A percentile compares a stretch with the other conserved stretches of the same genome.
These are phyloP conservation scores for Brachionichthys hirsutus DNA, from an alignment of 2,113 vertebrate species.

Conservation along the genomic window DNA sequence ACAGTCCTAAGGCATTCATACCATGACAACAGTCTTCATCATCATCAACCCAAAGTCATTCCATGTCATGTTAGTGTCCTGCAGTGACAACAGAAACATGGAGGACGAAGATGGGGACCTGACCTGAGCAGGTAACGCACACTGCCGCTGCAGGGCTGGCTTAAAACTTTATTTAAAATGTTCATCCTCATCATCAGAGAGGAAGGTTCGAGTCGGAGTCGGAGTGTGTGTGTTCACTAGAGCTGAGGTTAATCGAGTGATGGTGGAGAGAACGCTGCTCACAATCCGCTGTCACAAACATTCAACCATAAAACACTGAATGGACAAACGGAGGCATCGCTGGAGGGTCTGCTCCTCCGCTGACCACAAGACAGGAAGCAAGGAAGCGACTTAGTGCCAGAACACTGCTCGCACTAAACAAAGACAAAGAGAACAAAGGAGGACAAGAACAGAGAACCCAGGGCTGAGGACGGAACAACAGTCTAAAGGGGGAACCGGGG, in stretches of 20 bases:
- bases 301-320: conserved; percentile 7
- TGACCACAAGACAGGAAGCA: conserved; percentile 13
- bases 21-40: conserved; percentile 35
- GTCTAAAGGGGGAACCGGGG: not conserved
- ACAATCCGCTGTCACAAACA: conserved; percentile 18
- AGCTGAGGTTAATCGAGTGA: not conserved
- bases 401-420: not conserved
- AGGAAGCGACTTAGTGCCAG: conserved; percentile 24
- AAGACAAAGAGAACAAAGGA: not conserved
- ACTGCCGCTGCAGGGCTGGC: not conserved
- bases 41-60: conserved; percentile 6
- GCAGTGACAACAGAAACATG: conserved; percentile 13
- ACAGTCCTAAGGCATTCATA: conserved; percentile 16
- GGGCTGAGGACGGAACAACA: too few relatives aligned
- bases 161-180: too few relatives aligned
- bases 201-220: too few relatives aligned
- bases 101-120: conserved; percentile 7
- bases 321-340: conserved; percentile 25
- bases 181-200: too few relatives aligned
- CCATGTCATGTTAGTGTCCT: conserved; percentile 6
- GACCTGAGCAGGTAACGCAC: conserved; percentile 14
- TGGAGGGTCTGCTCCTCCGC: conserved; percentile 16
- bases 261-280: not conserved
- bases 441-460: conserved; percentile 1
- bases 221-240: too few relatives aligned